Evolutionary conservation across 2,888 invertebrate genomes (phyloP).

Genomic region (Mesoligia furuncula): DNA sequence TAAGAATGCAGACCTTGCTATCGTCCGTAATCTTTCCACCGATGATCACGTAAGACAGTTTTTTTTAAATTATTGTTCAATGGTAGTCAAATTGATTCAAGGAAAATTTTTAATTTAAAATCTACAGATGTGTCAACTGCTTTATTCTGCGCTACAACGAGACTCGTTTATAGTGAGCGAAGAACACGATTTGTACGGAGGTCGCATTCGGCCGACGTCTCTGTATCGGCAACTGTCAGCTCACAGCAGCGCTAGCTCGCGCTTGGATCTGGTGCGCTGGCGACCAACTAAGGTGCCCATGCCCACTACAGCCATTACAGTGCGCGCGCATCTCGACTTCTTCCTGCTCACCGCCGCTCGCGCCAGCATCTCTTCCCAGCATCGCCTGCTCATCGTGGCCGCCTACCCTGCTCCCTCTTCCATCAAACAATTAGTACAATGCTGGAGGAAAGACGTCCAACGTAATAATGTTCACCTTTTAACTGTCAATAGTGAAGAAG

Average conservation of each 20-base stretch:
- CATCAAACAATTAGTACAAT: slow-evolving; percentile 64
- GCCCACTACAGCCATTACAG: slow-evolving; percentile 52
- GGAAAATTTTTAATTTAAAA: neutral
- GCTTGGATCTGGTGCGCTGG: slow-evolving; percentile 57
- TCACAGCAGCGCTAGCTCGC: slow-evolving; percentile 26
- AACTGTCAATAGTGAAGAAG: slow-evolving; percentile 70
- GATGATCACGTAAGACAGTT: slow-evolving; percentile 58
- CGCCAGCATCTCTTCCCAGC: slow-evolving; percentile 15
- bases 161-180: slow-evolving; percentile 56
- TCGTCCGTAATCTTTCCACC: slow-evolving; percentile 62
- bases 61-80: neutral
- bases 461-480: slow-evolving; percentile 71
- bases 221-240: slow-evolving; percentile 48
- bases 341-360: slow-evolving; percentile 38
- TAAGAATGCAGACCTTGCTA: slow-evolving; percentile 56
- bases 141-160: slow-evolving; percentile 46
- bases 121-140: slow-evolving; percentile 46
- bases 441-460: slow-evolving; percentile 69
- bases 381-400: slow-evolving; percentile 54
- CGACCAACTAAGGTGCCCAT: slow-evolving; percentile 29
- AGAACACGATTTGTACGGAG: slow-evolving; percentile 43
- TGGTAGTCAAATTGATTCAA: neutral
- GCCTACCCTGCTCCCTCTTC: slow-evolving; percentile 46
- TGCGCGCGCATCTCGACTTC: slow-evolving; percentile 39
- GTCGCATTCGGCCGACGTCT: slow-evolving; percentile 34